Evolutionary conservation across 2,113 vertebrate species (phyloP).

Genomic region (Arizona elegans): DNA sequence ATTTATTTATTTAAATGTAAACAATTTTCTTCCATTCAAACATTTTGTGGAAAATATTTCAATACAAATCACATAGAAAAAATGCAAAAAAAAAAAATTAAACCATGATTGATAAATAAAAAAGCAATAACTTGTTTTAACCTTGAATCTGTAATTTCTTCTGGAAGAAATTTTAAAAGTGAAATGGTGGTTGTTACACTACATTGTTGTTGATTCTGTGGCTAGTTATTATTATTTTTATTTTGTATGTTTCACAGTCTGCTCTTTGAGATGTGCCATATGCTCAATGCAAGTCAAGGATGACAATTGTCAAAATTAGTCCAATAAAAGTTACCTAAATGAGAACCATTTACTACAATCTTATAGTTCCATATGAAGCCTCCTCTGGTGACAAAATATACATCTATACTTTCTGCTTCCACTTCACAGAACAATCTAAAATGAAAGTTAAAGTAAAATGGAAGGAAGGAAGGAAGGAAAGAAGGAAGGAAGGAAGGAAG

Average conservation of each 20-base stretch:
- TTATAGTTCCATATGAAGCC: slow-evolving; percentile 71
- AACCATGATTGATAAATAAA: background rate
- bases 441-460: slow-evolving; percentile 56
- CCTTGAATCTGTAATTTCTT: slow-evolving; percentile 77
- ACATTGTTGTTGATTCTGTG: slow-evolving; percentile 83
- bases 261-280: slow-evolving; percentile 94
- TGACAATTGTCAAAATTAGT: slow-evolving; percentile 92
- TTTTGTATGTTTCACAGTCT: slow-evolving; percentile 93
- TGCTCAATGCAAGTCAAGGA: slow-evolving; percentile 91
- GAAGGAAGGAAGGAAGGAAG: no score
- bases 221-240: slow-evolving; percentile 77
- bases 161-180: slow-evolving; percentile 66
- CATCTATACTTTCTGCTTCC: slow-evolving; percentile 26
- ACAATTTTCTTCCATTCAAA: slow-evolving; percentile 8
- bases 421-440: slow-evolving; percentile 59
- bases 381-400: slow-evolving; percentile 43
- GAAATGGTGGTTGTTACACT: slow-evolving; percentile 81
- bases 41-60: slow-evolving; percentile 24
- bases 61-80: slow-evolving; percentile 17
- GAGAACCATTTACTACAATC: slow-evolving; percentile 86
- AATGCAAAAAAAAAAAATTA: background rate
- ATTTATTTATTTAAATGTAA: slow-evolving; percentile 28
- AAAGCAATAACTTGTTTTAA: slow-evolving; percentile 76
- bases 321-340: slow-evolving; percentile 92
- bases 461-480: background rate